These are phyloP conservation scores for Metopia argyrocephala DNA, from an alignment of 2,888 invertebrate species.

Conservation along the genomic window DNA sequence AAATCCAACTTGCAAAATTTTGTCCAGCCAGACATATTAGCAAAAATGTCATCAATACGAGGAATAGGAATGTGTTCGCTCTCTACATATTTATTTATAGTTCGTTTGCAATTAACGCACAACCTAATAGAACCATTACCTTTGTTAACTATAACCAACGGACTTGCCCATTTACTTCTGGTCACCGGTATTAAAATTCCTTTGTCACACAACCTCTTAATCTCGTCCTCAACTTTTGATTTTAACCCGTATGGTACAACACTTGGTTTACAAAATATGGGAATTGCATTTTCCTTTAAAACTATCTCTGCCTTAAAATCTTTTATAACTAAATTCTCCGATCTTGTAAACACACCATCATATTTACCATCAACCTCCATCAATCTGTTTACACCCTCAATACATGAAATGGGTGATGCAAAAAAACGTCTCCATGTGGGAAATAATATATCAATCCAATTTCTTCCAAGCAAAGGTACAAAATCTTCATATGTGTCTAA, in stretches of 20 bases:
- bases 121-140: not conserved
- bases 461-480: slow-evolving; percentile 19
- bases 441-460: slow-evolving; percentile 33
- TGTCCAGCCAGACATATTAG: slow-evolving; percentile 42
- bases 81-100: slow-evolving; percentile 42
- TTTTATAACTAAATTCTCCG: slow-evolving; percentile 21
- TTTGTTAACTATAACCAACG: slow-evolving; percentile 53
- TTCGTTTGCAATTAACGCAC: slow-evolving; percentile 48
- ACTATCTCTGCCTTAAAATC: slow-evolving; percentile 42
- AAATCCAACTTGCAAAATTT: slow-evolving; percentile 47
- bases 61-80: slow-evolving; percentile 50
- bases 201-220: slow-evolving; percentile 29
- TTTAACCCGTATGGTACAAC: slow-evolving; percentile 45
- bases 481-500: slow-evolving; percentile 18
- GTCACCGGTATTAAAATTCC: slow-evolving; percentile 46
- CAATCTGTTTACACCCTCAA: not conserved
- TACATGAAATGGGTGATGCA: not conserved
- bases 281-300: slow-evolving; percentile 12
- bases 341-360: slow-evolving; percentile 10
- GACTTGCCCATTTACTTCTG: slow-evolving; percentile 52
- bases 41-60: slow-evolving; percentile 50
- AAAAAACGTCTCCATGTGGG: slow-evolving; percentile 16
- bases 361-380: not conserved
- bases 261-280: slow-evolving; percentile 39
- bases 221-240: slow-evolving; percentile 43